Percentiles rank a stretch among this genome's conserved stretches.
Conservation (phyloP, 2,888 invertebrate genomes). For the Erpobdella octoculata region DNA sequence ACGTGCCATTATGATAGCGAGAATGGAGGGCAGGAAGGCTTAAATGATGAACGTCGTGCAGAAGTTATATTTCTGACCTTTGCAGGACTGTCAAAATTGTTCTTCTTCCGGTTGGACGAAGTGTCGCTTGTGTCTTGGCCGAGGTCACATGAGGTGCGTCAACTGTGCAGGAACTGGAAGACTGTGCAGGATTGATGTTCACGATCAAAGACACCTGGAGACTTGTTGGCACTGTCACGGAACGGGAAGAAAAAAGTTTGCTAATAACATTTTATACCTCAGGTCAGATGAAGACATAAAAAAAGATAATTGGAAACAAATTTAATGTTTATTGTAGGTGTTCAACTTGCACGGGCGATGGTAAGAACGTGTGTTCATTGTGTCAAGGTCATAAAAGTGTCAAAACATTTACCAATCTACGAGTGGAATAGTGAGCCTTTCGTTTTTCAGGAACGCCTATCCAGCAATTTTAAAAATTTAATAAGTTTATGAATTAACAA, state of each 20-base stretch:
- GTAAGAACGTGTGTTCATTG: slow-evolving; percentile 44
- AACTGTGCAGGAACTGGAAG: slow-evolving; percentile 38
- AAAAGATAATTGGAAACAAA: too few species aligned
- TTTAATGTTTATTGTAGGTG: too few species aligned
- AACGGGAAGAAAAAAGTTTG: slow-evolving; percentile 38
- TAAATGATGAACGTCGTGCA: too few species aligned
- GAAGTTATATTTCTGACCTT: too few species aligned
- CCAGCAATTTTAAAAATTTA: too few species aligned
- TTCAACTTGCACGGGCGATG: slow-evolving; percentile 43
- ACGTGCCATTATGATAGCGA: too few species aligned
- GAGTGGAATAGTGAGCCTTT: slow-evolving; percentile 45
- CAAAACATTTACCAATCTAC: slow-evolving; percentile 47
- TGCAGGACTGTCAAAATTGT: slow-evolving; percentile 39
- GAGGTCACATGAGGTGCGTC: slow-evolving; percentile 37
- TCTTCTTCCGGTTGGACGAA: slow-evolving; percentile 36
- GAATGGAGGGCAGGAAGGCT: too few species aligned
- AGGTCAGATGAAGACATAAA: too few species aligned
- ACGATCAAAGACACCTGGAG: slow-evolving; percentile 37
- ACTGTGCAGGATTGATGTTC: slow-evolving; percentile 37
- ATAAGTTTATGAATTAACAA: too few species aligned
- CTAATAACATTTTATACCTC: too few species aligned
- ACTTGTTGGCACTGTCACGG: slow-evolving; percentile 39
- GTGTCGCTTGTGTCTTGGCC: slow-evolving; percentile 37
- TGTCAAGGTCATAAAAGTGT: slow-evolving; percentile 45
- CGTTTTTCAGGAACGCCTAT: too few species aligned